These are phyloP conservation scores for Drosophila sordidula DNA, from an alignment of 2,888 invertebrate species.

Conservation along the genomic window DNA sequence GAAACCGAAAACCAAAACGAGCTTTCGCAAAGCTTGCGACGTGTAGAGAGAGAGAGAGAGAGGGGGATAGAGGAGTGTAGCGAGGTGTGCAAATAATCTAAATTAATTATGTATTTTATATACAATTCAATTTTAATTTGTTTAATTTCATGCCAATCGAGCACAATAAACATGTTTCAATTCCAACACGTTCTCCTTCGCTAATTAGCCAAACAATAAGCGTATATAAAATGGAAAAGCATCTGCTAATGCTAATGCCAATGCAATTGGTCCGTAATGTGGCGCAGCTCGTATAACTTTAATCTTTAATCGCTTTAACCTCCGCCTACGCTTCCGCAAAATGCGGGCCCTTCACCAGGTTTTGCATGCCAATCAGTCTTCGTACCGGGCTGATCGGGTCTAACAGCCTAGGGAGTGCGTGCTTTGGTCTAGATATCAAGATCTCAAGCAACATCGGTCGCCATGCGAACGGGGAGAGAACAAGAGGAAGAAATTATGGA, in stretches of 20 bases:
- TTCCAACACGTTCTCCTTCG: constrained; percentile 27
- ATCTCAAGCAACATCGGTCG: too few species aligned
- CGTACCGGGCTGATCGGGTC: constrained; percentile 11
- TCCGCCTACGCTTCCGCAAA: constrained; percentile 58
- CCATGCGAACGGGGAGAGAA: background rate
- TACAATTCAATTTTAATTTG: constrained; percentile 33
- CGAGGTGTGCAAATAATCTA: constrained; percentile 4
- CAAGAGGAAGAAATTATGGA: constrained; percentile 27
- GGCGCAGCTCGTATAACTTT: background rate
- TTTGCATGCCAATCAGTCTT: constrained; percentile 11
- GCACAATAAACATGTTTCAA: constrained; percentile 22
- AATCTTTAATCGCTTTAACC: constrained; percentile 30
- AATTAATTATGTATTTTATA: constrained; percentile 40
- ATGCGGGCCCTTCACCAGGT: constrained; percentile 44
- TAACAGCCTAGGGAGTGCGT: background rate
- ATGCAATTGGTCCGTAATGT: background rate
- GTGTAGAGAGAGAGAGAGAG: background rate
- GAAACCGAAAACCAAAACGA: constrained; percentile 45
- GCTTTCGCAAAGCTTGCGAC: constrained; percentile 11
- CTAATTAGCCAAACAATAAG: constrained; percentile 22
- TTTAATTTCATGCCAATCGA: constrained; percentile 15
- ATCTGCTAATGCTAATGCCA: constrained; percentile 3
- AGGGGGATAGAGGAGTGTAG: background rate
- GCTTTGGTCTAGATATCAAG: background rate
- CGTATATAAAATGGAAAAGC: constrained; percentile 10